Base-by-base conservation (phyloP, 2,888 invertebrate genomes). In the Stenchaetothrips biformis region DNA sequence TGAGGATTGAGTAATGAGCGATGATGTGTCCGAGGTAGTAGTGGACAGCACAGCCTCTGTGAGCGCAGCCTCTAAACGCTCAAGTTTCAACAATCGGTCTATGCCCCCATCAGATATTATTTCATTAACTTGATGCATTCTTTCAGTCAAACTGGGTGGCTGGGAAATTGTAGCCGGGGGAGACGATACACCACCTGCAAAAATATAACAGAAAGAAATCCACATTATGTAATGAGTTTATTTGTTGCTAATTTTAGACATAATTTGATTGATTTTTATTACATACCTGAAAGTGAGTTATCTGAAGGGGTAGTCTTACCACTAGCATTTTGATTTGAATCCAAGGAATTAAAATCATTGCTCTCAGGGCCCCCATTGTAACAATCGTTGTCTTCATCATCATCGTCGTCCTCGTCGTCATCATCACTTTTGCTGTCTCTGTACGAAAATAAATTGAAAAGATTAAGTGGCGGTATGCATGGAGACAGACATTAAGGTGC, bases 91-190 rank as follows among this genome's bases (percentile, higher is more conserved):
- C 62, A 95, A 90, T 83, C 93, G 91, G 86, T 95, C 95, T 91
- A 96, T 94, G 83, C 92, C 92, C 82, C 91, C 91, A 86, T 96
- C 94, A 81, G 93, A 93, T 81, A 95, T 88, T 83, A 95, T 93
- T 85, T 94, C 93, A 85, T 95, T 94, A 88, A 95, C 92, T 89
- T 95, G 91, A 86, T 95, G 95, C 95, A 95, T 95, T 1, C 95
- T 95, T 87, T 95, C 95, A 6, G 95, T 94, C 81, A 95, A 89
- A 85, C 94, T 94, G 25, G 93, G 93, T 18, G 94, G 93, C 85
- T 94, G 93, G 0, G 93, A 92, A 83, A 91, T 93, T 83, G 81
- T 81, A 21, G 82, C 80, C 18, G 81, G 81, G 18, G 92, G 90
- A 27, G 94, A 94, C 21, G 94, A 94, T 79, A 92, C 91, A 81